A percentile compares a stretch with the other conserved stretches of the same genome.
Evolutionary conservation across 2,888 invertebrate genomes (phyloP).

Genomic region (Stenotaenia linearis): DNA sequence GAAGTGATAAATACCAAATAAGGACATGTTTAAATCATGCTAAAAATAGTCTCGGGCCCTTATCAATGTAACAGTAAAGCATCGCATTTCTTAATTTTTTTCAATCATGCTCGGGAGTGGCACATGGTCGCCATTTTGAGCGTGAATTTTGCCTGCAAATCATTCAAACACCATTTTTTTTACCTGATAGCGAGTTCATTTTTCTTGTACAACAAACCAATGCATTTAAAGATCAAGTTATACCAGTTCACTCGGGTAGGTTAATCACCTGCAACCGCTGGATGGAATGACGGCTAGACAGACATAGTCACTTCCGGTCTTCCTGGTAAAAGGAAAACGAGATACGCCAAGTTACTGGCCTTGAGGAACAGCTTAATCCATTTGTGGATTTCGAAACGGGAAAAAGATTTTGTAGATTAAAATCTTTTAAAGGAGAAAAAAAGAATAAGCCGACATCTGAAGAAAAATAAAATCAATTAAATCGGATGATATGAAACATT

Average conservation of each 20-base stretch:
- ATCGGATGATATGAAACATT: no score
- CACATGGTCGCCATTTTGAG: slow-evolving; percentile 23
- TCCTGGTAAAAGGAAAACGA: slow-evolving; percentile 7
- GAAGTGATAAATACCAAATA: not conserved
- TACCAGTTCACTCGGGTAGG: slow-evolving; percentile 14
- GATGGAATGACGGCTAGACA: slow-evolving; percentile 20
- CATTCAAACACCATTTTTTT: not conserved
- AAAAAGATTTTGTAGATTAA: not conserved
- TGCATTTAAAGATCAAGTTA: slow-evolving; percentile 8
- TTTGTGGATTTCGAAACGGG: not conserved
- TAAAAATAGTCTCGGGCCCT: not conserved
- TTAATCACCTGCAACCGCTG: slow-evolving; percentile 24
- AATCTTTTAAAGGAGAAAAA: not conserved
- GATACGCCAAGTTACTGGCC: not conserved
- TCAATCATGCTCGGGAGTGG: slow-evolving; percentile 12
- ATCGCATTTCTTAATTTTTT: not conserved
- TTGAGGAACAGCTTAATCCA: slow-evolving; percentile 5
- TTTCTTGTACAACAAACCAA: not conserved
- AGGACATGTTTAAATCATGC: not conserved
- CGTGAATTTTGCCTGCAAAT: not conserved
- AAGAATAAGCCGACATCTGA: not conserved
- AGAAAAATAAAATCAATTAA: not conserved
- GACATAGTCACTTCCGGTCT: slow-evolving; percentile 18
- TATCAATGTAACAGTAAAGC: slow-evolving; percentile 3
- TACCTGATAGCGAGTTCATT: not conserved